Percentiles rank a stretch among this genome's conserved stretches.
These are phyloP conservation scores for Digitonthophagus gazella DNA, from an alignment of 2,888 invertebrate species.

Conservation along the genomic window DNA sequence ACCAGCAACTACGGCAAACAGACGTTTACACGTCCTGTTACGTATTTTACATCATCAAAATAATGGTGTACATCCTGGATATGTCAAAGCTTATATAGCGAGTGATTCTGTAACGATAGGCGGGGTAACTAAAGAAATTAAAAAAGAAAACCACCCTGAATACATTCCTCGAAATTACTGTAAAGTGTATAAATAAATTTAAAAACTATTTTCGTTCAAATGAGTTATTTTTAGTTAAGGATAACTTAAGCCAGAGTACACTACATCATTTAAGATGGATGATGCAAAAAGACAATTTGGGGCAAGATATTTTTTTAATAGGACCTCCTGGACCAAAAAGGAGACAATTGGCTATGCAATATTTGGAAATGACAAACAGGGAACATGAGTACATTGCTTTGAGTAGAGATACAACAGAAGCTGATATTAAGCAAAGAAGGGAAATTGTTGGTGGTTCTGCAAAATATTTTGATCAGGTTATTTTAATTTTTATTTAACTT, in stretches of 20 bases:
- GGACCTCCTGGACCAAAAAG: conserved; percentile 86
- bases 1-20: conserved; percentile 32
- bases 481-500: conserved; percentile 18
- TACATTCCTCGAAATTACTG: conserved; percentile 82
- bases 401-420: conserved; percentile 94
- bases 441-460: conserved; percentile 89
- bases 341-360: conserved; percentile 81
- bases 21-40: conserved; percentile 38
- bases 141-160: conserved; percentile 66
- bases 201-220: no score
- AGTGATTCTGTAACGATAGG: conserved; percentile 68
- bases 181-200: conserved; percentile 52
- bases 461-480: conserved; percentile 88
- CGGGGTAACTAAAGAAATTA: conserved; percentile 67
- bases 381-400: conserved; percentile 93
- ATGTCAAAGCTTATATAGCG: conserved; percentile 46
- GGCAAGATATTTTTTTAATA: conserved; percentile 93
- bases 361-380: conserved; percentile 82
- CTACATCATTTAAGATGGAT: conserved; percentile 90
- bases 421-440: conserved; percentile 92
- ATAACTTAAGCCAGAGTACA: conserved; percentile 67
- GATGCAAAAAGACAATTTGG: conserved; percentile 89
- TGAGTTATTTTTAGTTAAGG: conserved; percentile 55
- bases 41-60: conserved; percentile 38
- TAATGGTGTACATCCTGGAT: conserved; percentile 34